Conservation (phyloP, 2,888 invertebrate species). For the Malachius bipustulatus region DNA sequence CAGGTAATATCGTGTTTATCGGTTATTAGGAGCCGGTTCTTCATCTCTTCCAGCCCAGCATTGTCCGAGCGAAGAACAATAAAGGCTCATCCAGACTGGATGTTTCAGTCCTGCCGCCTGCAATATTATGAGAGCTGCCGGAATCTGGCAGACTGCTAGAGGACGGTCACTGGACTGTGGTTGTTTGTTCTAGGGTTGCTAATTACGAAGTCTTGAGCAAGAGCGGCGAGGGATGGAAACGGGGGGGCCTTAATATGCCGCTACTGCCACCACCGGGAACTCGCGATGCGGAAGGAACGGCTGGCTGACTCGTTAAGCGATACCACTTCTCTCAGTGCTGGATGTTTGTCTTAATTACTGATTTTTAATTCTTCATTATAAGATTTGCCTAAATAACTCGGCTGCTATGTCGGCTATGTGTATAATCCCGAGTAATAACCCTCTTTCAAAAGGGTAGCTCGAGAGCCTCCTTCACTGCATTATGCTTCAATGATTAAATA, state of each 20-base stretch:
- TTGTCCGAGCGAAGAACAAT: too few species aligned
- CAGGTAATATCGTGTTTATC: constrained; percentile 37
- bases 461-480: too few species aligned
- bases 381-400: constrained; percentile 1
- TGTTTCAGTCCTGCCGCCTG: too few species aligned
- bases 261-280: too few species aligned
- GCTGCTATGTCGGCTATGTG: too few species aligned
- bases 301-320: constrained; percentile 27
- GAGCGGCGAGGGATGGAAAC: too few species aligned
- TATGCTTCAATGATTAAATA: too few species aligned
- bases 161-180: constrained; percentile 21
- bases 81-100: too few species aligned
- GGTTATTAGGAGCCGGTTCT: constrained; percentile 34
- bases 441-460: too few species aligned
- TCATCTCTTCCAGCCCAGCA: too few species aligned
- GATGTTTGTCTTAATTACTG: constrained; percentile 28
- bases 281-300: constrained; percentile 26
- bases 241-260: constrained; percentile 28
- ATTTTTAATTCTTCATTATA: constrained; percentile 12
- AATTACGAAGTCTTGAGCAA: constrained; percentile 33
- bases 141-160: constrained; percentile 11
- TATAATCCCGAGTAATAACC: too few species aligned
- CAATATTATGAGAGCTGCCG: too few species aligned
- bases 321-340: constrained; percentile 21
- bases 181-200: constrained; percentile 31